phyloP scores from a whole-genome alignment of 2,113 vertebrate species.

The Coryphaenoides rupestris region DNA sequence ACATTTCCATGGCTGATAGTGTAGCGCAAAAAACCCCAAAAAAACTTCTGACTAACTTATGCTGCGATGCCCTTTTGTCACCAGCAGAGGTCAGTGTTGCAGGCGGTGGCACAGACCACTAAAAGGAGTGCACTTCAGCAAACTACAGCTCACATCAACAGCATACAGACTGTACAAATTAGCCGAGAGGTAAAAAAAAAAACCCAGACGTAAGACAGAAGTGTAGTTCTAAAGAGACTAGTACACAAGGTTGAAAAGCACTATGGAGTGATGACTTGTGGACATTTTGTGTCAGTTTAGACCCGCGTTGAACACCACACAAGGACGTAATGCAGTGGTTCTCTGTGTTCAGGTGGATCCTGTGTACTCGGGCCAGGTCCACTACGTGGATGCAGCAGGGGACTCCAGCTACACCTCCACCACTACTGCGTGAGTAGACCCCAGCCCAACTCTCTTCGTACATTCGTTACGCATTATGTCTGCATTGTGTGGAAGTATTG shows the following conservation, averaged over 20 bases:
- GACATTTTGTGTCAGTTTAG: too few relatives aligned
- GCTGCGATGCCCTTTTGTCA: constrained; percentile 20
- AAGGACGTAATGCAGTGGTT: background rate
- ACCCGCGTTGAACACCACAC: too few relatives aligned
- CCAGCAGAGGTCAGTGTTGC: constrained; percentile 84
- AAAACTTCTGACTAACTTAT: background rate
- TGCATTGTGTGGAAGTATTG: too few relatives aligned
- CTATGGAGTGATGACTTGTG: too few relatives aligned
- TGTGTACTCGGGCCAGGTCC: constrained; percentile 83
- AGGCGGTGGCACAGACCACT: constrained; percentile 73
- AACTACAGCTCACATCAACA: constrained; percentile 70
- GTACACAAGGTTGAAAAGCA: too few relatives aligned
- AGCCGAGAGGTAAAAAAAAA: constrained; percentile 83
- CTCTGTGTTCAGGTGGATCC: constrained; percentile 76
- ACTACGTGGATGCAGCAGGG: constrained; percentile 83
- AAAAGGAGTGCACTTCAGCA: constrained; percentile 77
- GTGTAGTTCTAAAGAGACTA: too few relatives aligned
- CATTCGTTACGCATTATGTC: too few relatives aligned
- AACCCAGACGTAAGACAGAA: too few relatives aligned
- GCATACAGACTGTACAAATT: constrained; percentile 77
- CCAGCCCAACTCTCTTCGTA: background rate
- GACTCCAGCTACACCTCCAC: constrained; percentile 78
- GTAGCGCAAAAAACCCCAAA: too few relatives aligned
- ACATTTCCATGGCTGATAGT: too few relatives aligned
- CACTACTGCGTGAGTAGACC: constrained; percentile 81